Conservation (phyloP, 2,113 vertebrate species). For the Apus apus region DNA sequence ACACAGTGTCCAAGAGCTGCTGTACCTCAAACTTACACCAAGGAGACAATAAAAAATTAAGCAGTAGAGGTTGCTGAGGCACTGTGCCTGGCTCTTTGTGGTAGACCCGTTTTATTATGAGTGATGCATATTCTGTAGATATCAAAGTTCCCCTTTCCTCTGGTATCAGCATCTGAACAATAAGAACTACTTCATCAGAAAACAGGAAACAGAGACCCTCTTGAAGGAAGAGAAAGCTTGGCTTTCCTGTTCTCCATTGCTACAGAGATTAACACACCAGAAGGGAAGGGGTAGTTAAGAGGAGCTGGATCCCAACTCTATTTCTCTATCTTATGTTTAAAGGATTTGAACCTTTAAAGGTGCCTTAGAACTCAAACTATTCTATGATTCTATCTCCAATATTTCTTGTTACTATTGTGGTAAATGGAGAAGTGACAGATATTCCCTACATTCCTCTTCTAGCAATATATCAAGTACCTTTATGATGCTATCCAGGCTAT, state of each 20-base stretch:
- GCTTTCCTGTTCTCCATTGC: not conserved
- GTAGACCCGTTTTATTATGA: not conserved
- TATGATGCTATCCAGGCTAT: not conserved
- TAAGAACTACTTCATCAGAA: not conserved
- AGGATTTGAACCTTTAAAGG: not conserved
- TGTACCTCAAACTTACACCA: not conserved
- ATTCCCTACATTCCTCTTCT: not conserved
- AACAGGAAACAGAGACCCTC: not conserved
- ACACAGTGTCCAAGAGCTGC: not conserved
- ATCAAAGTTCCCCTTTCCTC: not conserved
- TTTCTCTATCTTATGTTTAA: not conserved
- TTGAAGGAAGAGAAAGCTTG: not conserved
- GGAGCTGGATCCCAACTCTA: not conserved
- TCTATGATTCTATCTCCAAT: not conserved
- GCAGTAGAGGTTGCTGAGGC: not conserved
- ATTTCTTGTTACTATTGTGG: not conserved
- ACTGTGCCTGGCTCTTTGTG: not conserved
- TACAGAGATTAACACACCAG: not conserved
- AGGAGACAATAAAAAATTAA: not conserved
- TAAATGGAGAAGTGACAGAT: not conserved
- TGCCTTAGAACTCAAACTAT: not conserved
- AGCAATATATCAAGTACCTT: not conserved
- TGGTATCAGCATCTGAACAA: not conserved
- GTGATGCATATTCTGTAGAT: accelerated
- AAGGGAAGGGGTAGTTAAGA: not conserved